Conservation (phyloP, 2,797 vertebrate genomes). For the Trematocara caparti region DNA sequence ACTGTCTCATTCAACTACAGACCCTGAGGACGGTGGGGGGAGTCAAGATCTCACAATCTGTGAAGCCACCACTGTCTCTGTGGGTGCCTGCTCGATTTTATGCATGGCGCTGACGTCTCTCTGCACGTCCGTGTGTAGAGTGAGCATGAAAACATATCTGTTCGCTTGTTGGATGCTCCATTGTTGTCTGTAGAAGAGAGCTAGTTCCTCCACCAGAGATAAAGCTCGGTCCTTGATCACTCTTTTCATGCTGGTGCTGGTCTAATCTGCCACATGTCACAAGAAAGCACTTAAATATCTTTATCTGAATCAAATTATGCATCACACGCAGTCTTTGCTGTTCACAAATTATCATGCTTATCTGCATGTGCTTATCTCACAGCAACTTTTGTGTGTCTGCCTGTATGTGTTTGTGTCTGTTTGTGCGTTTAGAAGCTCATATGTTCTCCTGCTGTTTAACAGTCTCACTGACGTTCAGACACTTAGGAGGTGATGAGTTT, state of each 20-base stretch:
- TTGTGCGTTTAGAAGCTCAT: constrained; percentile 19
- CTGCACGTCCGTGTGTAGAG: constrained; percentile 26
- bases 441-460: constrained; percentile 49
- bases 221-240: constrained; percentile 47
- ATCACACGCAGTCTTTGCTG: constrained; percentile 36
- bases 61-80: constrained; percentile 47
- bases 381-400: not conserved
- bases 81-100: constrained; percentile 55
- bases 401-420: not conserved
- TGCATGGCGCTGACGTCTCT: constrained; percentile 52
- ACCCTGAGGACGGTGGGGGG: not conserved
- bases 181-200: constrained; percentile 53
- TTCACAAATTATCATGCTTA: constrained; percentile 50
- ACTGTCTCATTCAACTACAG: constrained; percentile 34
- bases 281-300: constrained; percentile 64
- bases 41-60: constrained; percentile 41
- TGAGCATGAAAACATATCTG: constrained; percentile 53
- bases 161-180: constrained; percentile 25
- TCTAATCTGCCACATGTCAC: constrained; percentile 65
- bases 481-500: constrained; percentile 57
- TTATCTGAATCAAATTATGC: constrained; percentile 60
- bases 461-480: constrained; percentile 42
- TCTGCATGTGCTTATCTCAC: constrained; percentile 36
- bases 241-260: constrained; percentile 40
- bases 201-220: constrained; percentile 26